Conservation (phyloP, 2,888 invertebrate genomes). For the Sylvicola fuscatus region DNA sequence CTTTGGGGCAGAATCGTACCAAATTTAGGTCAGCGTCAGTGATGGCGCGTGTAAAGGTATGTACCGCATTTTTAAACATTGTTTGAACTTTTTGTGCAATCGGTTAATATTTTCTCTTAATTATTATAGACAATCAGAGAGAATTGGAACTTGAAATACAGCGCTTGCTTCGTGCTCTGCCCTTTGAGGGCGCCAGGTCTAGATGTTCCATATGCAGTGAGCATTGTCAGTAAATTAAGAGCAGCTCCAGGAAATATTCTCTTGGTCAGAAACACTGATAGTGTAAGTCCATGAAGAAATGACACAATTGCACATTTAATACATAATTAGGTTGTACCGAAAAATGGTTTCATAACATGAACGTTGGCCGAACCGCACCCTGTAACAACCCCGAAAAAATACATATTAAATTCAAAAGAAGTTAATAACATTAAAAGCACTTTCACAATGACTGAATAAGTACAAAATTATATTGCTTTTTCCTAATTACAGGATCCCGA, state of each 20-base stretch:
- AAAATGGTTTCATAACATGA: no score
- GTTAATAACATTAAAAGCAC: no score
- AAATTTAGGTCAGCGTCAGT: conserved; percentile 39
- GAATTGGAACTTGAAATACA: conserved; percentile 86
- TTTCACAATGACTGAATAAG: neutral
- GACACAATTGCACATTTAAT: neutral
- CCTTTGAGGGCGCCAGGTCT: conserved; percentile 38
- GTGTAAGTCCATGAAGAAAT: conserved; percentile 6
- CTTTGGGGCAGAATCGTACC: conserved; percentile 14
- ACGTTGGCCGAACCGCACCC: no score
- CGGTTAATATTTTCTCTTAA: conserved; percentile 9
- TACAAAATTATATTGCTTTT: neutral
- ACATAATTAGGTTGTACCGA: neutral
- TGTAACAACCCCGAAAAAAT: no score
- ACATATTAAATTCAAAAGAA: neutral
- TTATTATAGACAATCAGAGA: conserved; percentile 69
- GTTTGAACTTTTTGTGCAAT: conserved; percentile 1
- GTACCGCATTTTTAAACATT: conserved; percentile 5
- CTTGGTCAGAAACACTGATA: conserved; percentile 35
- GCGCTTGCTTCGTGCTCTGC: conserved; percentile 75
- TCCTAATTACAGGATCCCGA: conserved; percentile 16
- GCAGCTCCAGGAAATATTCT: conserved; percentile 43
- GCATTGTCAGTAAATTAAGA: conserved; percentile 39
- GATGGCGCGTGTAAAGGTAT: conserved; percentile 53
- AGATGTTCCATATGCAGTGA: conserved; percentile 43